phyloP scores from a whole-genome alignment of 2,888 invertebrate genomes.

The Tridacna crocea region DNA sequence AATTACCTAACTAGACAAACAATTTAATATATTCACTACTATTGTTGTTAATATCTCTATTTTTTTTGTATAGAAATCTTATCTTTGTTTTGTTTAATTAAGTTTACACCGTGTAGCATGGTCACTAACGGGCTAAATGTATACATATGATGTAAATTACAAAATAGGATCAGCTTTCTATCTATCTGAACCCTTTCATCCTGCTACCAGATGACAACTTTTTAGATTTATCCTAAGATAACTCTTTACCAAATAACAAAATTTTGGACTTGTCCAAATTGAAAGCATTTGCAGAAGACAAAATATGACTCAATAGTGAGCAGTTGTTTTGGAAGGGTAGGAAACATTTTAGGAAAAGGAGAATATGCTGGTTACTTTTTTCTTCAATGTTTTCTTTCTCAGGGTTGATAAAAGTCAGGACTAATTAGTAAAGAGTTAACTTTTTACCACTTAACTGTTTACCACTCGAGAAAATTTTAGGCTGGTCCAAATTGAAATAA shows the following conservation, averaged over 20 bases:
- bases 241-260: no score
- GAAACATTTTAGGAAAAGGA: background rate
- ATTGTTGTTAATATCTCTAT: slow-evolving; percentile 2
- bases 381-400: background rate
- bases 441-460: no score
- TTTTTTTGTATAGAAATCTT: slow-evolving; percentile 26
- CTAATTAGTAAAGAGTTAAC: no score
- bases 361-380: background rate
- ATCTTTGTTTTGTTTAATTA: slow-evolving; percentile 21
- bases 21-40: slow-evolving; percentile 16
- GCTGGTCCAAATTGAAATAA: background rate
- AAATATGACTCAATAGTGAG: no score
- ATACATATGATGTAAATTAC: background rate
- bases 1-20: background rate
- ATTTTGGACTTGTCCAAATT: no score
- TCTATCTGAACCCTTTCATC: background rate
- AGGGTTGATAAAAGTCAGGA: no score
- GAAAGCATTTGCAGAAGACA: no score
- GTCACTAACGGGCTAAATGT: slow-evolving; percentile 7
- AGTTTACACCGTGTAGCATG: slow-evolving; percentile 17
- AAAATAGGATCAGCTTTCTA: background rate
- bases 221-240: background rate
- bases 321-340: no score
- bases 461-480: no score
- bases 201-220: background rate